Base-by-base conservation (phyloP, 2,888 invertebrate genomes). In the Lingula anatina region DNA sequence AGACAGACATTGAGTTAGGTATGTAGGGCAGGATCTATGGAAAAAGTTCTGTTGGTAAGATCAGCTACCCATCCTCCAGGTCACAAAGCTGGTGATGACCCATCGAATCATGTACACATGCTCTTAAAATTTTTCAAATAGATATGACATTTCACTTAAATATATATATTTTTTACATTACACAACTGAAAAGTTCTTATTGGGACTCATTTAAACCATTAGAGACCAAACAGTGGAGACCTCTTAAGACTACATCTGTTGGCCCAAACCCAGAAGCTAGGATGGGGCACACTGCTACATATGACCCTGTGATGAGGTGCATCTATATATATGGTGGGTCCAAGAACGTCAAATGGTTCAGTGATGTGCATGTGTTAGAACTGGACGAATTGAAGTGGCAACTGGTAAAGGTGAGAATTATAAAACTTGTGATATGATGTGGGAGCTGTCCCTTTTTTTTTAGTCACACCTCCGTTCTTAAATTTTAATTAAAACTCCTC, bases 271-370 rank as follows among this genome's bases (percentile, higher is more conserved):
- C 68, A 15, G 68, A 70, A 47, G 61, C 62, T 35, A 55, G 75
- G 15, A 71, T 73, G 66, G 75, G 75, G n/a, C 75, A 75, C 60
- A 67, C 71, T 20, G 69, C 71, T 2, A 67, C 69, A 4, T 72
- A 68, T 50, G 72, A 74, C 51, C 69, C 71, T 26, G 63, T 62
- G 12, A 59, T 73, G 18, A 48, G 68, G 15, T 70, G 73, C 57
- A 58, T 75, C 27, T 75, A 74, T 49, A 57, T 75, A 31, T 72
- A 61, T 53, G 75, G 73, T 4, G 73, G 75, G 3, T 71, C 73
- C 26, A 74, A 73, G 57, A 71, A 70, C 51, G 59, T 64, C 3
- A 64, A 68, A 45, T 75, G 75, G 75, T 74, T 71, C 54, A 68
- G 66, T 56, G 75, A 73, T 59, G 69, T 75, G 4, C 70, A 74